Evolutionary conservation across 2,797 vertebrate species (phyloP), one percentile per base, ranked within the genome.

Genomic region (Gila robusta): DNA sequence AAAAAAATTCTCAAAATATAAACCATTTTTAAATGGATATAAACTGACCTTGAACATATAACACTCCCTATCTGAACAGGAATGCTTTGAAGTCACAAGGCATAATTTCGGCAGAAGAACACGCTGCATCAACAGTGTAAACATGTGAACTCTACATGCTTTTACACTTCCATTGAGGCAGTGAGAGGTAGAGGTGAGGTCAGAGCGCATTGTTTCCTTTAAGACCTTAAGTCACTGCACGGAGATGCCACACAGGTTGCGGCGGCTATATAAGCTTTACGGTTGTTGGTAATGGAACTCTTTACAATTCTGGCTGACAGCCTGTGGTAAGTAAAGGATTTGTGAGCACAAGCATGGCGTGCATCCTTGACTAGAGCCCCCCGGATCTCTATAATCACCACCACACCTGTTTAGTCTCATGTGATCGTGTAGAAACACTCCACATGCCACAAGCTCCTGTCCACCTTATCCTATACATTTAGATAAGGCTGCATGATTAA

Each of bases 361-460:
- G n/a, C 47, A 85, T 64, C 83, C 76, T 79, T 85, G 76, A 85
- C 77, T 47, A n/a, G 11, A 44, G 17, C 76, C 76, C 47, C 73
- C 74, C 32, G 10, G 44, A 66, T 78, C 56, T 23, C 76, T 85
- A 79, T 49, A 49, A 67, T 44, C 77, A 3, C 52, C 52, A 44
- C 52, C 28, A 47, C 77, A 85, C 84, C 77, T 85, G 84, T 69
- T 85, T 28, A 62, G 77, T 73, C 37, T 35, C 84, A 80, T 85
- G 69, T 80, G 69, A 62, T 73, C 54, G 3, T 5, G 19, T 49
- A 7, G 39, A 72, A 79, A 79, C 67, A 4, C 62, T 67, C 16
- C 72, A 80, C 47, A 9, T 49, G 26, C 16, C 41, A 35, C 41
- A 69, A 54, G 19, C 28, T 35, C 21, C 26, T 4, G 41, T 52